These are phyloP conservation scores for Sylvilagus bachmani DNA, from an alignment of 2,113 vertebrate species.

Conservation along the genomic window DNA sequence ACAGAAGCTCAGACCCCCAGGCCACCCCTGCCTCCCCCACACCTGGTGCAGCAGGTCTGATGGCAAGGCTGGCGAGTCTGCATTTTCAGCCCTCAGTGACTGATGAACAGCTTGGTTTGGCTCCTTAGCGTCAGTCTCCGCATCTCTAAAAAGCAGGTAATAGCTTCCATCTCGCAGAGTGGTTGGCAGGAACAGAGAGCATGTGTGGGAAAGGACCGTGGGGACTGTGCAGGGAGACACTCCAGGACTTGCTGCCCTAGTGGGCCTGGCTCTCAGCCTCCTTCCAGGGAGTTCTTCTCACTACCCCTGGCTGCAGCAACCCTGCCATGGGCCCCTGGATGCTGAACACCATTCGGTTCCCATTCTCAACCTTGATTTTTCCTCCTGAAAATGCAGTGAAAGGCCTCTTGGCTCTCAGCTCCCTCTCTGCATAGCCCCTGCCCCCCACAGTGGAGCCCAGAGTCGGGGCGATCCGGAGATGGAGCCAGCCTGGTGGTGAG, in stretches of 20 bases:
- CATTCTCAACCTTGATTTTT: neutral
- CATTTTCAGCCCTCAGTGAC: neutral
- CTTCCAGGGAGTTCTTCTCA: neutral
- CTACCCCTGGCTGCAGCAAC: neutral
- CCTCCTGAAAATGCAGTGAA: neutral
- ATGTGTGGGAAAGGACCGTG: slow-evolving; percentile 65
- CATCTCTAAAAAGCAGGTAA: slow-evolving; percentile 64
- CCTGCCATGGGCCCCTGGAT: neutral
- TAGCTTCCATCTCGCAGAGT: slow-evolving; percentile 35
- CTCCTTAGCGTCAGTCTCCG: slow-evolving; percentile 36
- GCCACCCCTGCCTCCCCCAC: neutral
- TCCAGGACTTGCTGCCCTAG: slow-evolving; percentile 10
- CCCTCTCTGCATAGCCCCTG: neutral
- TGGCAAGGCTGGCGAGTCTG: neutral
- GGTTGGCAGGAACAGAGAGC: slow-evolving; percentile 70
- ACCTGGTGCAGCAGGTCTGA: neutral
- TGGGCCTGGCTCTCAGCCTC: neutral
- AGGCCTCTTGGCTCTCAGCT: neutral
- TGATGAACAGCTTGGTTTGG: neutral
- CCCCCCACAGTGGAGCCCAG: too few species aligned
- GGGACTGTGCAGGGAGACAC: slow-evolving; percentile 47
- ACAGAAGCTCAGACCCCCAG: neutral
- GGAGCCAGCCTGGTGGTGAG: neutral
- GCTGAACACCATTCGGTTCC: neutral
- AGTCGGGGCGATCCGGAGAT: too few species aligned